Base-by-base conservation (phyloP, 2,113 vertebrate genomes). In the Eublepharis macularius region DNA sequence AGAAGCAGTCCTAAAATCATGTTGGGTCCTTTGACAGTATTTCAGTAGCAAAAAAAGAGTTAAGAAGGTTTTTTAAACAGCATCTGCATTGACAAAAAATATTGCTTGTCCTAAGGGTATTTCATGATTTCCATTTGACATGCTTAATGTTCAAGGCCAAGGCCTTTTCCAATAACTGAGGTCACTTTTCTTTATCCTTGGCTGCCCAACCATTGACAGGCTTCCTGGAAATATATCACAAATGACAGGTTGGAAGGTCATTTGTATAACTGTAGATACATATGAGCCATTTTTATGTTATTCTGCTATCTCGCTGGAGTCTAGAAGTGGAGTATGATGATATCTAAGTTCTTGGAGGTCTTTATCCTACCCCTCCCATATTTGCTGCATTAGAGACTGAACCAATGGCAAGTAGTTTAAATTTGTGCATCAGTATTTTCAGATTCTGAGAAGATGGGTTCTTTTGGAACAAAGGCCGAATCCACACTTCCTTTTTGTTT, bases 1-100 rank as follows among this genome's bases (percentile, higher is more conserved):
- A 2, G 74, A 88, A 36, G 80, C 6, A 88, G 74, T 76, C 83
- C 82, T 89, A 92, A 91, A 88, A 57, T 63, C 43, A 49, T 81
- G 70, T 81, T 1, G 2, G 86, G 87, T 87, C 2, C 86, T 72
- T 83, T 85, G 78, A 90, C 17, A 41, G 4, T 65, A 34, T 80
- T 84, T 89, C 29, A 21, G 65, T 80, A 49, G 70, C 76, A 72
- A 83, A 78, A 70, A 84, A 90, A 74, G 36, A 85, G 90, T 65
- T 75, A 83, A 89, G 84, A 63, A 87, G 45, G 66, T 4, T 65
- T 45, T 90, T 70, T 70, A 49, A 85, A 83, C 34, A 87, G 76
- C 47, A 0, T 4, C 21, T 65, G 29, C 74, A 49, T 36, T 32
- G 69, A 21, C 34, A 5, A 70, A 6, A n/a, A 76, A 34, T 74